Conservation (phyloP, 2,888 invertebrate species). For the Thera britannica region DNA sequence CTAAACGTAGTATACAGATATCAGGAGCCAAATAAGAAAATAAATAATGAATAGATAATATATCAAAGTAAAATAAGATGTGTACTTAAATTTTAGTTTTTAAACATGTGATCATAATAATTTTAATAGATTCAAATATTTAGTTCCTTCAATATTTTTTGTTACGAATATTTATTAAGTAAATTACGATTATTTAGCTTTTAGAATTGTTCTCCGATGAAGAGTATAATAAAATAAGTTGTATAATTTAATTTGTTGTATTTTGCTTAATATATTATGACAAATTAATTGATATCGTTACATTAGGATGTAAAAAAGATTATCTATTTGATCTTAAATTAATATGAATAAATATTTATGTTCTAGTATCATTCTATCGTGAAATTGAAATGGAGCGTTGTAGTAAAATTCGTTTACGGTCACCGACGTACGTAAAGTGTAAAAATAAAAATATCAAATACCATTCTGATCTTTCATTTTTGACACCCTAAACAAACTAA, state of each 20-base stretch:
- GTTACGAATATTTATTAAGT: slow-evolving; percentile 78
- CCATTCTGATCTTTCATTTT: slow-evolving; percentile 73
- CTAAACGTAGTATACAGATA: slow-evolving; percentile 54
- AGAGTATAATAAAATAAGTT: slow-evolving; percentile 77
- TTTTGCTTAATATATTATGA: slow-evolving; percentile 82
- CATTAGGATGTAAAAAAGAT: slow-evolving; percentile 84
- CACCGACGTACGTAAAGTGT: slow-evolving; percentile 83
- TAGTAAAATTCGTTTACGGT: slow-evolving; percentile 84
- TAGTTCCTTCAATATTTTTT: slow-evolving; percentile 78
- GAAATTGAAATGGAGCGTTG: slow-evolving; percentile 80
- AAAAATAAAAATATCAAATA: slow-evolving; percentile 83
- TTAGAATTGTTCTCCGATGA: slow-evolving; percentile 79
- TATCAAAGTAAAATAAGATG: slow-evolving; percentile 70
- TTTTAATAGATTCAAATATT: slow-evolving; percentile 71
- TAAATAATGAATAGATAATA: slow-evolving; percentile 62
- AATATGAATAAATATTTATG: slow-evolving; percentile 84
- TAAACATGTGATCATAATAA: slow-evolving; percentile 77
- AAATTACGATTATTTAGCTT: slow-evolving; percentile 67
- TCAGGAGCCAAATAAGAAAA: slow-evolving; percentile 81
- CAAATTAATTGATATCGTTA: slow-evolving; percentile 84
- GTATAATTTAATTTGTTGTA: slow-evolving; percentile 83
- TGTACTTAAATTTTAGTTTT: slow-evolving; percentile 72
- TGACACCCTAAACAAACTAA: slow-evolving; percentile 3
- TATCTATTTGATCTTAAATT: slow-evolving; percentile 84
- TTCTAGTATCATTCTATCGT: slow-evolving; percentile 83